Percentiles rank a stretch among this genome's conserved stretches.
Conservation (phyloP, 2,888 invertebrate genomes). For the Cecidostiba fungosa region DNA sequence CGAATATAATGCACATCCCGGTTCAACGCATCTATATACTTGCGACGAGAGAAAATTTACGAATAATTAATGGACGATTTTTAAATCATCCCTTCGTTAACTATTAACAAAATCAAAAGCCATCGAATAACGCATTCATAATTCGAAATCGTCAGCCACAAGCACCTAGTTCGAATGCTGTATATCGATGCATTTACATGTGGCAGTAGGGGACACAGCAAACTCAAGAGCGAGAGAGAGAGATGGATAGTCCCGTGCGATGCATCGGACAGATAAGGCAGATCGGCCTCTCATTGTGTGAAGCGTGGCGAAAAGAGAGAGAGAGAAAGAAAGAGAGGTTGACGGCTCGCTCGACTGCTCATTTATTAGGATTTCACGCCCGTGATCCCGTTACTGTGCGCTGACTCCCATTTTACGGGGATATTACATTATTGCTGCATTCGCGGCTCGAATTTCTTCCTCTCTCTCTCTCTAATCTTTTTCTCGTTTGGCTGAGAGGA, state of each 20-base stretch:
- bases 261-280: constrained; percentile 72
- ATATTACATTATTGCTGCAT: constrained; percentile 70
- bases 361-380: constrained; percentile 78
- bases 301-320: constrained; percentile 56
- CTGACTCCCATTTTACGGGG: constrained; percentile 72
- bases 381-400: constrained; percentile 71
- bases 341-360: constrained; percentile 72
- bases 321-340: constrained; percentile 44
- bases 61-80: too few relatives aligned
- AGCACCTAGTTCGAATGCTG: too few relatives aligned
- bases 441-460: constrained; percentile 60
- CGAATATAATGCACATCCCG: too few relatives aligned
- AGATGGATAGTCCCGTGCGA: constrained; percentile 62
- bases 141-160: not conserved
- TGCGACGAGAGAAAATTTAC: too few relatives aligned
- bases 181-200: not conserved
- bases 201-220: not conserved
- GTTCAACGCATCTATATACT: too few relatives aligned
- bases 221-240: not conserved
- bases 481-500: constrained; percentile 14
- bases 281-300: constrained; percentile 60
- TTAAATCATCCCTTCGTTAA: too few relatives aligned
- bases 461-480: constrained; percentile 61
- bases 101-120: not conserved
- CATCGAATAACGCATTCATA: not conserved